Percentiles rank a stretch among this genome's conserved stretches.
Evolutionary conservation across 1,140 invertebrate genomes (phyloP).

Genomic region (Orchesella cincta): DNA sequence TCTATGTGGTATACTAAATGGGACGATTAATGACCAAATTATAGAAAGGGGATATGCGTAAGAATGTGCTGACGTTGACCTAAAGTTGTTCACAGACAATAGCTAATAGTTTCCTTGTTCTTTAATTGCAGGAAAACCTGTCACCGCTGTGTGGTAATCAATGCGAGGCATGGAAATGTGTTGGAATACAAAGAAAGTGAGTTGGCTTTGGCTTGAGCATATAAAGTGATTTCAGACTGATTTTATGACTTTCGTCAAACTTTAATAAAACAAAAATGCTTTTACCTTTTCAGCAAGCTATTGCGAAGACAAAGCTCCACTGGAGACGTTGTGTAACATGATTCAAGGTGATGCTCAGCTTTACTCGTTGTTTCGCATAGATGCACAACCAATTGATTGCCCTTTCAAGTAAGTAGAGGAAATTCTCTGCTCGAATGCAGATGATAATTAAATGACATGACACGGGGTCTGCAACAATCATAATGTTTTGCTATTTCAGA

Average conservation of each 20-base stretch:
- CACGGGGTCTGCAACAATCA: neutral
- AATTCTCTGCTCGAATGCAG: too few species aligned
- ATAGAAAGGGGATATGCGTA: too few species aligned
- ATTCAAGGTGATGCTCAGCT: constrained; percentile 55
- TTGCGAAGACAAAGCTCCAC: constrained; percentile 48
- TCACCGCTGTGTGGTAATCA: constrained; percentile 86
- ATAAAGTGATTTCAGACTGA: too few species aligned
- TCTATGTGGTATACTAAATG: too few species aligned
- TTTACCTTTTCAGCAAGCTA: constrained; percentile 38
- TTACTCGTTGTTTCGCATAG: constrained; percentile 55
- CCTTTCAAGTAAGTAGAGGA: constrained; percentile 50
- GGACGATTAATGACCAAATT: too few species aligned
- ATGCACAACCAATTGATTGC: constrained; percentile 51
- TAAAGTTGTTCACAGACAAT: too few species aligned
- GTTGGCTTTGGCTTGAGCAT: too few species aligned
- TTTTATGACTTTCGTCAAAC: neutral
- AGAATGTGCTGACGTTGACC: too few species aligned
- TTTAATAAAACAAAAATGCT: neutral
- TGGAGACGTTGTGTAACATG: constrained; percentile 52
- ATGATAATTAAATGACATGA: neutral
- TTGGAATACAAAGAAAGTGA: constrained; percentile 96
- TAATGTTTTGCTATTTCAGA: constrained; percentile 47
- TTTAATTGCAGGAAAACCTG: constrained; percentile 61
- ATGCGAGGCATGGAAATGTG: constrained; percentile 87
- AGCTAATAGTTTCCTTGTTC: too few species aligned